Evolutionary conservation across 2,797 vertebrate species (phyloP).

Genomic region (Rhinatrema bivittatum): DNA sequence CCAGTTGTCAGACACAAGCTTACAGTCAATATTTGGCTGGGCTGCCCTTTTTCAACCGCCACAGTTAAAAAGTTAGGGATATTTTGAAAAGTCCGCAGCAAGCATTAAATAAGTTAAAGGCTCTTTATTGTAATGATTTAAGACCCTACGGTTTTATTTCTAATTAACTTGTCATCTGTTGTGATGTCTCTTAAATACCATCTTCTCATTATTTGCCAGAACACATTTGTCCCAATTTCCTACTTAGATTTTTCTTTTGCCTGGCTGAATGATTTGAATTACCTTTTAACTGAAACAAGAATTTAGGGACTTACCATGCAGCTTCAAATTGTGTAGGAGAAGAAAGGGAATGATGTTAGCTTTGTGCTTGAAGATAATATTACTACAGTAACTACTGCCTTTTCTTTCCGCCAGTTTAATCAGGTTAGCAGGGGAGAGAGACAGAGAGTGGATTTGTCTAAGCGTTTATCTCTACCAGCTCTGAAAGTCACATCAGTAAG

Average conservation of each 20-base stretch:
- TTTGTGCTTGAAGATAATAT: slow-evolving; percentile 19
- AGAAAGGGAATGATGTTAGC: slow-evolving; percentile 26
- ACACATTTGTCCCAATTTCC: slow-evolving; percentile 53
- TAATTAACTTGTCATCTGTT: slow-evolving; percentile 74
- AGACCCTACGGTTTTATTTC: slow-evolving; percentile 65
- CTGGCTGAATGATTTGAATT: slow-evolving; percentile 42
- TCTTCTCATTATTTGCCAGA: slow-evolving; percentile 52
- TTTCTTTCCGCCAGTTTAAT: slow-evolving; percentile 9
- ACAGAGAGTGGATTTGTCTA: slow-evolving; percentile 5
- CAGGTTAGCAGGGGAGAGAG: slow-evolving; percentile 4
- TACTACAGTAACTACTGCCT: not conserved
- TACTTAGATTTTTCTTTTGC: slow-evolving; percentile 49
- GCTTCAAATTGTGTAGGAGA: slow-evolving; percentile 13
- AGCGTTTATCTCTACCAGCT: not conserved
- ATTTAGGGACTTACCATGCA: slow-evolving; percentile 41
- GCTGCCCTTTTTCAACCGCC: too few relatives aligned
- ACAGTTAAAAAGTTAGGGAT: slow-evolving; percentile 10
- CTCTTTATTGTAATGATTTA: slow-evolving; percentile 38
- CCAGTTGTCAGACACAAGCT: too few relatives aligned
- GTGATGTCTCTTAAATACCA: slow-evolving; percentile 66
- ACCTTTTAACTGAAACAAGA: slow-evolving; percentile 38
- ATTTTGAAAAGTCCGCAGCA: slow-evolving; percentile 13
- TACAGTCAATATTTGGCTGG: too few relatives aligned
- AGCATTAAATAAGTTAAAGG: slow-evolving; percentile 9
- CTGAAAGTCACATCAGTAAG: not conserved